Evolutionary conservation across 2,888 invertebrate genomes (phyloP).

Genomic region (Caenorhabditis sp.): DNA sequence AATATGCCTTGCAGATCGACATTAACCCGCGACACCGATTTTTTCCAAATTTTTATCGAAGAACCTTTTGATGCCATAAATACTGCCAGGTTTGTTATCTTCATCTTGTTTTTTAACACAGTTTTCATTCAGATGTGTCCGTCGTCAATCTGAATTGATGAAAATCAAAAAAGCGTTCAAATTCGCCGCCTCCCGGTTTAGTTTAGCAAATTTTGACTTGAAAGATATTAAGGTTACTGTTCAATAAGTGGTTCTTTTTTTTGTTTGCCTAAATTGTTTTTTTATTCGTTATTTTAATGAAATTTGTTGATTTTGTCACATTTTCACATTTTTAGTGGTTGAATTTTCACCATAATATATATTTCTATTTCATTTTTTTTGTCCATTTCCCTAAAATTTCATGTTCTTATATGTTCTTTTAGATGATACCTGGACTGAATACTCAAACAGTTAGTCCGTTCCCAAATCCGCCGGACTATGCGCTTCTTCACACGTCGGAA

Average conservation of each 20-base stretch:
- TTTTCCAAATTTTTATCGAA: conserved; percentile 60
- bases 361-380: not conserved
- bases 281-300: not conserved
- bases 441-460: conserved; percentile 59
- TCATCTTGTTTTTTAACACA: too few relatives aligned
- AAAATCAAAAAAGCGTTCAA: not conserved
- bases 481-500: conserved; percentile 58
- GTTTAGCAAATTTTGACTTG: not conserved
- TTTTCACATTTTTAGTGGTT: too few relatives aligned
- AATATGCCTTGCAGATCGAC: conserved; percentile 21
- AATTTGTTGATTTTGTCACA: too few relatives aligned
- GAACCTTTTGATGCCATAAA: conserved; percentile 67
- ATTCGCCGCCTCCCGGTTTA: not conserved
- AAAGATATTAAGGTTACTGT: not conserved
- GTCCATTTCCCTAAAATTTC: too few relatives aligned
- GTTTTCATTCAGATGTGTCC: conserved; percentile 2
- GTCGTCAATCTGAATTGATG: not conserved
- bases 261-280: not conserved
- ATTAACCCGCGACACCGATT: conserved; percentile 24
- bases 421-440: conserved; percentile 36
- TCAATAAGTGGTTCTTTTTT: not conserved
- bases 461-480: conserved; percentile 67
- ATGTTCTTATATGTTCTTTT: not conserved
- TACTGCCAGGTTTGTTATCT: conserved; percentile 56
- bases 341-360: not conserved